These are phyloP conservation scores for Temnothorax longispinosus DNA, from an alignment of 1,140 invertebrate species.

Conservation along the genomic window DNA sequence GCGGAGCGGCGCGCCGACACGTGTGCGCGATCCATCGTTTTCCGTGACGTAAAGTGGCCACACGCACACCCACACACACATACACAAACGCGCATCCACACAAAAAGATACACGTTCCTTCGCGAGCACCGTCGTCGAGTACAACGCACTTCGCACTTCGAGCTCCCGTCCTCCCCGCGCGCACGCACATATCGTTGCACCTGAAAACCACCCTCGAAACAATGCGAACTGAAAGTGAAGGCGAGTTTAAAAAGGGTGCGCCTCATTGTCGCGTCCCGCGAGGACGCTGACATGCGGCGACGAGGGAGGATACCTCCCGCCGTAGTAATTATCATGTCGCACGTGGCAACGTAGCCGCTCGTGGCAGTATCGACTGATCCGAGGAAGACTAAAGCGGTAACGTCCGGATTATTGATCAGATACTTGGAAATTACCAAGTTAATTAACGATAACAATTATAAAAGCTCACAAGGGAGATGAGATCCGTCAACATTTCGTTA, in stretches of 20 bases:
- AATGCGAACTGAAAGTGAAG: neutral
- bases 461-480: neutral
- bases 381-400: neutral
- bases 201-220: neutral
- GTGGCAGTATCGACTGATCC: slow-evolving; percentile 3
- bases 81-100: neutral
- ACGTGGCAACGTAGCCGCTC: neutral
- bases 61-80: neutral
- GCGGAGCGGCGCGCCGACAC: slow-evolving; percentile 26
- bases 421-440: neutral
- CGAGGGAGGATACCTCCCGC: neutral
- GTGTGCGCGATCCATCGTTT: slow-evolving; percentile 48
- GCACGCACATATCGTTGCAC: neutral
- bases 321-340: slow-evolving; percentile 10
- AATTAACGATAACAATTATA: slow-evolving; percentile 8
- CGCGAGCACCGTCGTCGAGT: neutral
- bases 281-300: neutral
- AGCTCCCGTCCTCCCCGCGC: neutral
- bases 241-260: neutral
- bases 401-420: neutral
- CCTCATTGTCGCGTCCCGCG: neutral
- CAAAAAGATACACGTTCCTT: neutral
- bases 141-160: neutral
- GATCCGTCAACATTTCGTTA: neutral
- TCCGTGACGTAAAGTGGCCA: slow-evolving; percentile 43